phyloP scores from a whole-genome alignment of 2,888 invertebrate species.

The Caenorhabditis drosophilae region DNA sequence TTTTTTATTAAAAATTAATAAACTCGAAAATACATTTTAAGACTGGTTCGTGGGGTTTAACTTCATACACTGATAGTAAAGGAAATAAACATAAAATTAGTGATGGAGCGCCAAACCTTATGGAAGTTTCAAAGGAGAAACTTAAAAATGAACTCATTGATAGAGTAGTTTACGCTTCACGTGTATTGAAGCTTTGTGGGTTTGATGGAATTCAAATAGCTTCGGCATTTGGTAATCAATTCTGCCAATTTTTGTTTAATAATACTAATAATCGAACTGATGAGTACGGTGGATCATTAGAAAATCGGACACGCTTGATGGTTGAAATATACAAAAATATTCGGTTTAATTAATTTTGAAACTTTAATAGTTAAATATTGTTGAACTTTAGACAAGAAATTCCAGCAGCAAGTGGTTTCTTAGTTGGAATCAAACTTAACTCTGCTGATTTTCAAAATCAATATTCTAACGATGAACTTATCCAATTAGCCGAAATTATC shows the following conservation, averaged over 20 bases:
- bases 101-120: constrained; percentile 41
- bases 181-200: constrained; percentile 23
- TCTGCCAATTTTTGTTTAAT: constrained; percentile 23
- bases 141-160: constrained; percentile 47
- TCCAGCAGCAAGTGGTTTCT: constrained; percentile 30
- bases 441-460: constrained; percentile 35
- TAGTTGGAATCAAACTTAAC: constrained; percentile 29
- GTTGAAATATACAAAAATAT: constrained; percentile 22
- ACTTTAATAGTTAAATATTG: too few species aligned
- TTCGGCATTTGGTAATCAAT: constrained; percentile 32
- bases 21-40: not conserved
- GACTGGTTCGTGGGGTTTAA: constrained; percentile 33
- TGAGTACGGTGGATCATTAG: constrained; percentile 25
- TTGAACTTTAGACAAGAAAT: too few species aligned
- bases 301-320: constrained; percentile 25
- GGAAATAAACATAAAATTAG: constrained; percentile 22
- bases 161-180: constrained; percentile 42
- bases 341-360: too few species aligned
- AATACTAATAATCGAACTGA: constrained; percentile 32
- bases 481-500: constrained; percentile 14
- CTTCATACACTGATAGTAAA: constrained; percentile 20
- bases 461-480: constrained; percentile 14
- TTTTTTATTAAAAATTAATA: constrained; percentile 1
- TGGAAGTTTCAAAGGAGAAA: constrained; percentile 37
- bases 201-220: constrained; percentile 34